These are phyloP conservation scores for Hipparchia sbordonii DNA, from an alignment of 2,888 invertebrate species.

Conservation along the genomic window DNA sequence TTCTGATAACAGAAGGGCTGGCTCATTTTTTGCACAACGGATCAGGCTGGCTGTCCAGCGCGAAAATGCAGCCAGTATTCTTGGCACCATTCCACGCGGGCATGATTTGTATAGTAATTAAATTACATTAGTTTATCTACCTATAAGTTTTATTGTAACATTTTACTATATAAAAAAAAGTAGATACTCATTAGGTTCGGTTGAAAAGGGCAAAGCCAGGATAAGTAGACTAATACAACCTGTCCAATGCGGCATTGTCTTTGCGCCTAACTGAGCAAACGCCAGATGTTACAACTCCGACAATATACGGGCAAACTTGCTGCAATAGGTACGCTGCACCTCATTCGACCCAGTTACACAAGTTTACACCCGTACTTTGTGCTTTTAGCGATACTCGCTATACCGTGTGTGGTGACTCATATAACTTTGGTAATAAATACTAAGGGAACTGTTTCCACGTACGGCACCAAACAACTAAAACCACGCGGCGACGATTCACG, in stretches of 20 bases:
- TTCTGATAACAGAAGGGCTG: no score
- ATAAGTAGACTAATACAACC: constrained; percentile 8
- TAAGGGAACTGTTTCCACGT: neutral
- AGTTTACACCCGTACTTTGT: constrained; percentile 14
- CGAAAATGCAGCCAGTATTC: no score
- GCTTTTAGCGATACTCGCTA: constrained; percentile 8
- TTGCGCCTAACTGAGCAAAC: constrained; percentile 8
- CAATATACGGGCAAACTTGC: constrained; percentile 13
- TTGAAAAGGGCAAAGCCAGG: neutral
- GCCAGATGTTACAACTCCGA: constrained; percentile 18
- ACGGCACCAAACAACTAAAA: no score
- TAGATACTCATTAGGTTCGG: neutral
- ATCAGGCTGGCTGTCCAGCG: no score
- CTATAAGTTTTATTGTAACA: no score
- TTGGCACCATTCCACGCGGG: no score
- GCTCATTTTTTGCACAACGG: no score
- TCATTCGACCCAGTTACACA: constrained; percentile 18
- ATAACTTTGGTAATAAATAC: neutral
- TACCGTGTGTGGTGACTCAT: neutral
- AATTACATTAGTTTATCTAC: no score
- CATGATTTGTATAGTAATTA: no score
- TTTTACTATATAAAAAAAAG: no score
- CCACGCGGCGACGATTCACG: no score
- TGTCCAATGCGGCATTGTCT: constrained; percentile 19
- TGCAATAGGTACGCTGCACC: constrained; percentile 13